Base-by-base conservation (phyloP, 2,888 invertebrate genomes). In the Colletes collaris region DNA sequence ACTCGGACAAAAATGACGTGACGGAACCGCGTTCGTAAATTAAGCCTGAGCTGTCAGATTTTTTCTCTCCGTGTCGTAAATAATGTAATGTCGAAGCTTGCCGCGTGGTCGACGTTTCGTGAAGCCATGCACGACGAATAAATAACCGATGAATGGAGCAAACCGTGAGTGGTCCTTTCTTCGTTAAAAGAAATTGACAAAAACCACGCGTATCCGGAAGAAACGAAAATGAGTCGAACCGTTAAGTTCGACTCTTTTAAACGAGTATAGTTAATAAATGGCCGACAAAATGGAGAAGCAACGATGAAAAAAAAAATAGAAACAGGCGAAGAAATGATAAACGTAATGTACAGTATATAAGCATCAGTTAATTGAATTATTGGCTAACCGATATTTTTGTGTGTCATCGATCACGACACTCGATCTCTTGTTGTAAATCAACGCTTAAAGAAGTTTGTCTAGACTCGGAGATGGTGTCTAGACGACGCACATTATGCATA, bases 201-300 rank as follows among this genome's bases (percentile, higher is more conserved):
- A 40, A 40, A 40, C 4, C 7, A 40, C 40, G 40, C 6, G 40
- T 40, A 40, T 40, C 4, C 6, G 40, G 13, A 5, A 56, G 27
- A 65, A 65, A 72, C 50, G 46, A 13, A 53, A 6, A 10, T 56
- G 4, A 58, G 37, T 11, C 53, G 27, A 63, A 60, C 68, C 79
- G 79, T 78, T 79, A 79, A 67, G 44, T 13, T 19, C 44, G 66
- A 68, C 55, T 27, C 27, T 27, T 27, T 27, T 27, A 27, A 46
- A 52, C 49, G 64, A 55, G 72, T 52, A 27, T 27, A 27, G 27
- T 46, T 4, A 16, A n/a, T 58, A 46, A 52, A 62, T 67, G 44
- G 66, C 37, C 52, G 10, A n/a, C n/a, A 3, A 13, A 13, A 3
- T 10, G 27, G 66, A 7, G 40, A 40, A 40, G 40, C 40, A 40